Evolutionary conservation across 2,797 vertebrate genomes (phyloP), one percentile per base, ranked within the genome.

Genomic region (Pipistrellus kuhlii): DNA sequence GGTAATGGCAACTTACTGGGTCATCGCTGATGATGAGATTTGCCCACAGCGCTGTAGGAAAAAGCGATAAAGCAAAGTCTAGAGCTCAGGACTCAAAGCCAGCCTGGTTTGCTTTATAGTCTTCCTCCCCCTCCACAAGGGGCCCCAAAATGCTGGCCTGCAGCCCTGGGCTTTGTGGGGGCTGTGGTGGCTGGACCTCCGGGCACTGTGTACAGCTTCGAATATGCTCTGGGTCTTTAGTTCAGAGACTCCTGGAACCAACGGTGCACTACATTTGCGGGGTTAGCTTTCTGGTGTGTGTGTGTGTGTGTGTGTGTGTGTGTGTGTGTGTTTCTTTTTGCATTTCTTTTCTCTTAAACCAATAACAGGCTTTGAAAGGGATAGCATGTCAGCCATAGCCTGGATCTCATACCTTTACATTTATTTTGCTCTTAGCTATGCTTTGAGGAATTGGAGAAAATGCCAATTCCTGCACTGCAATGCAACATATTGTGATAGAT

Each of bases 401-500:
- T 44, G 82, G 75, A 91, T 87, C 66, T 90, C 57, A 23, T 73
- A 76, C 35, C 59, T 94, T 94, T 85, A 57, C 85, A 89, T 97
- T 97, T 95, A 48, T 90, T 97, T 95, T 93, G 57, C 93, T 95
- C 69, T 90, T 89, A 95, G 95, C 84, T 90, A 17, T 84, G 85
- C 85, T 96, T 97, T 86, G 93, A 96, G 90, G 83, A 92, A 95
- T 91, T 95, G 94, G 93, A 96, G 90, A 88, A 93, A 95, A 95
- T 95, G 96, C 96, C 96, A 94, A 84, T 94, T 92, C 87, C 66
- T 96, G 85, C 75, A 90, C 85, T 59, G 85, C 86, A 95, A 27
- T 88, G 90, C 87, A 92, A 77, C 96, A 97, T 96, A 94, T 85
- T 96, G 96, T 96, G 94, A 96, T 96, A 91, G 96, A 95, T 96